A percentile compares a stretch with the other conserved stretches of the same genome.
Evolutionary conservation across 1,140 invertebrate genomes (phyloP).

Genomic region (Zaprionus ghesquierei): DNA sequence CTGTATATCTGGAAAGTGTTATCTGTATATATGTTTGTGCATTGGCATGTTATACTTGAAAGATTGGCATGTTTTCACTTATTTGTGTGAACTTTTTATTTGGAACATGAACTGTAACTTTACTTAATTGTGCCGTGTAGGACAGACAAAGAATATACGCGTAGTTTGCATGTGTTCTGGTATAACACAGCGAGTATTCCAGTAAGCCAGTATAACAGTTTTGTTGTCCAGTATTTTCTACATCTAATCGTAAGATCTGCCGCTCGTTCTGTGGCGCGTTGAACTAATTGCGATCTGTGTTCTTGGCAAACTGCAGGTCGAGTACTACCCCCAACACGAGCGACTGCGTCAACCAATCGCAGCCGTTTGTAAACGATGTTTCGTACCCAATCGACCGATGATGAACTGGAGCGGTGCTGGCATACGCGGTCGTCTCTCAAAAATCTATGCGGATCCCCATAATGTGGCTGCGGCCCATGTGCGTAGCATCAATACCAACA

Average conservation of each 20-base stretch:
- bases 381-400: conserved; percentile 73
- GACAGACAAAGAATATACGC: neutral
- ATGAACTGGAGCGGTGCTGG: conserved; percentile 77
- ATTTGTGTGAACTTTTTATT: neutral
- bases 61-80: conserved; percentile 61
- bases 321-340: conserved; percentile 82
- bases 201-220: neutral
- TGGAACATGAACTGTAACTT: neutral
- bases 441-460: conserved; percentile 38
- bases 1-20: neutral
- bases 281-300: conserved; percentile 32
- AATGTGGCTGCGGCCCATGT: conserved; percentile 21
- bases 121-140: conserved; percentile 14
- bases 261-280: neutral
- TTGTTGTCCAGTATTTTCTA: neutral
- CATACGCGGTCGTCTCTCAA: conserved; percentile 70
- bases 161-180: conserved; percentile 45
- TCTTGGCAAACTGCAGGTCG: conserved; percentile 64
- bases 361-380: conserved; percentile 82
- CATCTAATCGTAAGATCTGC: neutral
- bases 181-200: conserved; percentile 21
- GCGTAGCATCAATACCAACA: conserved; percentile 58
- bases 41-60: conserved; percentile 46
- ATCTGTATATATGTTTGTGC: conserved; percentile 9
- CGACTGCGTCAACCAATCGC: conserved; percentile 82